Percentiles rank a stretch among this genome's conserved stretches.
phyloP scores from a whole-genome alignment of 2,797 vertebrate genomes.

The Fratercula arctica region DNA sequence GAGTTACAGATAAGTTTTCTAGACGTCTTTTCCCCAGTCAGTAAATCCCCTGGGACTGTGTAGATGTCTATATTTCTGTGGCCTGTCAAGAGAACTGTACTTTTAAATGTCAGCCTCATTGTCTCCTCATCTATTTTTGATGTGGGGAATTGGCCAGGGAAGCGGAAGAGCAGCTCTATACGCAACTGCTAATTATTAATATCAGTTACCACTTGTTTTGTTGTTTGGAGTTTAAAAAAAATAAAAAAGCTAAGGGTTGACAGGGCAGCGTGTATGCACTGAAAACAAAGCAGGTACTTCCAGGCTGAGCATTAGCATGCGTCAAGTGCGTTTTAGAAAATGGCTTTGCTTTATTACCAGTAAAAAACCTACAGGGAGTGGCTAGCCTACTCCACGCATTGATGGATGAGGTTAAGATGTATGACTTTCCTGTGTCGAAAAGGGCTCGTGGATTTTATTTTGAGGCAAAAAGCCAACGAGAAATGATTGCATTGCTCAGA shows the following conservation, averaged over 20 bases:
- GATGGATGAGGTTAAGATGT: conserved; percentile 45
- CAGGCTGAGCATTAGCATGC: background rate
- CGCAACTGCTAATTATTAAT: background rate
- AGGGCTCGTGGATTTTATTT: conserved; percentile 42
- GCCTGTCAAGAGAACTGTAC: background rate
- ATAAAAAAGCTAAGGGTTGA: background rate
- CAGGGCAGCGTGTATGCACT: background rate
- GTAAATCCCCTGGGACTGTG: background rate
- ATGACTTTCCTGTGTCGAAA: conserved; percentile 22
- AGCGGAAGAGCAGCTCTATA: background rate
- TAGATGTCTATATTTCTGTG: background rate
- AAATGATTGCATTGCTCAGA: background rate
- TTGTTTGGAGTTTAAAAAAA: background rate
- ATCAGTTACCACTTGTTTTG: background rate
- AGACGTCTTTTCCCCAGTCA: background rate
- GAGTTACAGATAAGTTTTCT: background rate
- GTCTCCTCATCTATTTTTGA: background rate
- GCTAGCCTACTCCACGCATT: background rate
- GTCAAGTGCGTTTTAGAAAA: background rate
- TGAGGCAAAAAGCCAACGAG: background rate
- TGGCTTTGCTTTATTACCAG: background rate
- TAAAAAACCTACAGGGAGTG: background rate
- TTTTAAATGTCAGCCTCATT: background rate
- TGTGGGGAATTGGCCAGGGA: background rate
- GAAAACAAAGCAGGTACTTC: background rate